Evolutionary conservation across 2,797 vertebrate species (phyloP).

Genomic region (Taenioides sp.): DNA sequence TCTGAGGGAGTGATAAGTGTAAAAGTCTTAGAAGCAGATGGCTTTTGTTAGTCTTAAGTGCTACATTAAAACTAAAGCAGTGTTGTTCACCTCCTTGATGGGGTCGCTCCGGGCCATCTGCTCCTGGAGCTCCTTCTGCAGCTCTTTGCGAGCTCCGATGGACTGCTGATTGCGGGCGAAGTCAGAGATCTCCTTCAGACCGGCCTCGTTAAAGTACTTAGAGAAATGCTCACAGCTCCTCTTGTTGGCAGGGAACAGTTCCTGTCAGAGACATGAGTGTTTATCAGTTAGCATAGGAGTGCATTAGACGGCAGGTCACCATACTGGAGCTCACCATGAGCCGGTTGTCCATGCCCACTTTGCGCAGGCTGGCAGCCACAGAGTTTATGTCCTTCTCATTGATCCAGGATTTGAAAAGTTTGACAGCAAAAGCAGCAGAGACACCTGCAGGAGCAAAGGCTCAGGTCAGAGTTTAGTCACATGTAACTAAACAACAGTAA

Average conservation of each 20-base stretch:
- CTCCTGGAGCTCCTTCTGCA: constrained; percentile 92
- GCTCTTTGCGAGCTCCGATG: constrained; percentile 90
- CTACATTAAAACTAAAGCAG: not conserved
- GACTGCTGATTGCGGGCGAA: constrained; percentile 91
- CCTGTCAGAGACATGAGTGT: constrained; percentile 49
- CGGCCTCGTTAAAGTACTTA: constrained; percentile 91
- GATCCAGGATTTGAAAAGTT: constrained; percentile 98
- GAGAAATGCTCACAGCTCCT: constrained; percentile 92
- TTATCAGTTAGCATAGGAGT: not conserved
- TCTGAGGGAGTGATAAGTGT: too few relatives aligned
- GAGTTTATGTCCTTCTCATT: constrained; percentile 96
- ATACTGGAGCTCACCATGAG: constrained; percentile 78
- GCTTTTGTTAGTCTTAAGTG: too few relatives aligned
- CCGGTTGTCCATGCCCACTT: constrained; percentile 97
- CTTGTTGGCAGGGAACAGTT: constrained; percentile 93
- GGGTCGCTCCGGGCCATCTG: constrained; percentile 89
- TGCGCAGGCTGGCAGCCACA: constrained; percentile 88
- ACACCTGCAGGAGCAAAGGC: constrained; percentile 82
- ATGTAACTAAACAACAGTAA: not conserved
- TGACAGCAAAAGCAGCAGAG: constrained; percentile 93
- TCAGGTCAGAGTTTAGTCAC: constrained; percentile 7
- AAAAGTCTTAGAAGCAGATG: too few relatives aligned
- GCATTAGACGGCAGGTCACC: not conserved
- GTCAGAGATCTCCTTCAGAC: constrained; percentile 89
- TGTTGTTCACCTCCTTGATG: constrained; percentile 82